Conservation (phyloP, 2,797 vertebrate species). For the Huso huso region DNA sequence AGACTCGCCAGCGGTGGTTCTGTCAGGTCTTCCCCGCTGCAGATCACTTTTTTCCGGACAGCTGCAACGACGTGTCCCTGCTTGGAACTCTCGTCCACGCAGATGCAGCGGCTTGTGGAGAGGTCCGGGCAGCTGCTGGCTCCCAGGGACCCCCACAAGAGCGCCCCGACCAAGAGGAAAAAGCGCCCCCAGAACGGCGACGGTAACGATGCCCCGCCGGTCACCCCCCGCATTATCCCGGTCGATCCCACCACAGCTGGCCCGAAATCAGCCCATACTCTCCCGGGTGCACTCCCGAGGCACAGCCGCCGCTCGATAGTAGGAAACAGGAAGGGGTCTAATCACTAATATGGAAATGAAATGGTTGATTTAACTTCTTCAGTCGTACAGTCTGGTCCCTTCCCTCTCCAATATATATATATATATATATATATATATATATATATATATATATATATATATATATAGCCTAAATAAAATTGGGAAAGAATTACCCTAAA, state of each 20-base stretch:
- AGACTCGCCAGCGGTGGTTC: constrained; percentile 69
- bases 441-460: too few species aligned
- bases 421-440: too few species aligned
- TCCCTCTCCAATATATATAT: too few species aligned
- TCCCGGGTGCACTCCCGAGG: constrained; percentile 12
- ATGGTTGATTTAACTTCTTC: too few species aligned
- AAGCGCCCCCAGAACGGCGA: constrained; percentile 55
- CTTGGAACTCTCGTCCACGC: constrained; percentile 74
- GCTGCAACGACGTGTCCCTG: constrained; percentile 47
- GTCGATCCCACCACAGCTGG: constrained; percentile 54
- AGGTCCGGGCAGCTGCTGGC: constrained; percentile 66
- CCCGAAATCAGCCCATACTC: constrained; percentile 74
- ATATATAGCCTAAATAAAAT: too few species aligned
- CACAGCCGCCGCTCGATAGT: background rate
- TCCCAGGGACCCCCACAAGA: constrained; percentile 40
- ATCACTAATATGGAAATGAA: too few species aligned
- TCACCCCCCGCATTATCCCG: constrained; percentile 66
- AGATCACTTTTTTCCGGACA: constrained; percentile 69
- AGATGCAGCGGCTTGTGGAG: constrained; percentile 77
- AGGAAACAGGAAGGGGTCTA: too few species aligned
- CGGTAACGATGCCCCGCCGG: constrained; percentile 42
- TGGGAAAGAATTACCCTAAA: too few species aligned
- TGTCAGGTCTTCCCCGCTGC: constrained; percentile 75
- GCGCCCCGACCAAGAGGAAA: constrained; percentile 55
- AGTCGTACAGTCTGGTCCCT: too few species aligned